A percentile compares a stretch with the other conserved stretches of the same genome.
Conservation (phyloP, 2,113 vertebrate species). For the Tenebrosternarchus preto region DNA sequence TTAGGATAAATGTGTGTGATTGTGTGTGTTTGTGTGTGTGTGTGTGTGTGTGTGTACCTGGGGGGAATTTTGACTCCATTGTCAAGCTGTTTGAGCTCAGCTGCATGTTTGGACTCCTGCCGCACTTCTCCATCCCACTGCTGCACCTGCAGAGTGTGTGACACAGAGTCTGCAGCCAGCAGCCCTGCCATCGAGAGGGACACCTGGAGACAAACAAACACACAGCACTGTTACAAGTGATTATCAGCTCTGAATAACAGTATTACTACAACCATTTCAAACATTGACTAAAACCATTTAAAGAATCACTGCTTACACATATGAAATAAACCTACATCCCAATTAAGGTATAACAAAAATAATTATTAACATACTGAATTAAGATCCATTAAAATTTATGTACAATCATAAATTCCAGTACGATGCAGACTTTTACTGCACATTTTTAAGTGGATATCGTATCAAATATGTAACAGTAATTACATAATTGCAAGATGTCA, state of each 20-base stretch:
- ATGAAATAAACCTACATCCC: not conserved
- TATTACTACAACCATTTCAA: too few relatives aligned
- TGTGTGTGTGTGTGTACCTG: conserved; percentile 74
- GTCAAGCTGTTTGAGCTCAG: conserved; percentile 90
- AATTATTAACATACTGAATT: too few relatives aligned
- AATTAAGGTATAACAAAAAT: not conserved
- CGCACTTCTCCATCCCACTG: conserved; percentile 98
- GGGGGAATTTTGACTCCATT: conserved; percentile 92
- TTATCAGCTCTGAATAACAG: too few relatives aligned
- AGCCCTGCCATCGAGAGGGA: conserved; percentile 88
- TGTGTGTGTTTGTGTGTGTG: too few relatives aligned
- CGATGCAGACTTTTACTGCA: too few relatives aligned
- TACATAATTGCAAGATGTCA: too few relatives aligned
- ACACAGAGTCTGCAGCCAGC: conserved; percentile 91
- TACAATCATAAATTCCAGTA: too few relatives aligned
- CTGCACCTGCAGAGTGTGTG: conserved; percentile 91
- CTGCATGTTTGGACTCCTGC: conserved; percentile 89
- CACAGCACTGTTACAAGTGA: not conserved
- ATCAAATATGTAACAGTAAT: not conserved
- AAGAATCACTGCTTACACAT: not conserved
- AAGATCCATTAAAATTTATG: not conserved
- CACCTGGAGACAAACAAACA: conserved; percentile 74
- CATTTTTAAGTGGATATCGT: too few relatives aligned
- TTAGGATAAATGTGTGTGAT: too few relatives aligned
- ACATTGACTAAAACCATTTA: not conserved